Conservation (phyloP, 2,797 vertebrate genomes). For the Podarcis lilfordi region DNA sequence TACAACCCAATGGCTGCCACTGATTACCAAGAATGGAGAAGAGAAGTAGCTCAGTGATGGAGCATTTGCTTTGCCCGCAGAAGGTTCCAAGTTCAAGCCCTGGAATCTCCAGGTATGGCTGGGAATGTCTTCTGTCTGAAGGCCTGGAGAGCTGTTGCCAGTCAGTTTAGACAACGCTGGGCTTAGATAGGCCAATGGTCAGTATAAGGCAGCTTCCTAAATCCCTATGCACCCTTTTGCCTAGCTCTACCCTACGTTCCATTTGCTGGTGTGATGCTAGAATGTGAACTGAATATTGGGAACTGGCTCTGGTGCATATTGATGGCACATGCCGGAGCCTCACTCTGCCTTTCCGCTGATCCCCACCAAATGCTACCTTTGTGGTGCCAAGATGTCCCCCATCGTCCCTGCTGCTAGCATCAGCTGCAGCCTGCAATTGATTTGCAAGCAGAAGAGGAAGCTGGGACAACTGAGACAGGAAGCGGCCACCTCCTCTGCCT, state of each 20-base stretch:
- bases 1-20: too few species aligned
- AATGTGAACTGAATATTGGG: too few species aligned
- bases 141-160: too few species aligned
- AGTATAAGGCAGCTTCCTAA: too few species aligned
- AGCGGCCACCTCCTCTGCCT: neutral
- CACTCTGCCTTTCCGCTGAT: neutral
- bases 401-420: neutral
- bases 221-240: too few species aligned
- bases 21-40: too few species aligned
- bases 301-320: neutral
- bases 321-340: neutral
- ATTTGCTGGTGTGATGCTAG: too few species aligned
- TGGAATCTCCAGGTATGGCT: too few species aligned
- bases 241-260: neutral
- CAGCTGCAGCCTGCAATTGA: neutral
- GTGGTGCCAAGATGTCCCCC: neutral
- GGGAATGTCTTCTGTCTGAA: too few species aligned
- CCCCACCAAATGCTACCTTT: accelerated
- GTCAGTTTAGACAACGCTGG: neutral
- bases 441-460: neutral
- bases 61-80: too few species aligned
- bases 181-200: neutral
- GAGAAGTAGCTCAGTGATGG: too few species aligned
- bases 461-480: neutral
- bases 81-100: too few species aligned